These are phyloP conservation scores for Minunthozetes semirufus DNA, from an alignment of 2,888 invertebrate genomes.

Conservation along the genomic window DNA sequence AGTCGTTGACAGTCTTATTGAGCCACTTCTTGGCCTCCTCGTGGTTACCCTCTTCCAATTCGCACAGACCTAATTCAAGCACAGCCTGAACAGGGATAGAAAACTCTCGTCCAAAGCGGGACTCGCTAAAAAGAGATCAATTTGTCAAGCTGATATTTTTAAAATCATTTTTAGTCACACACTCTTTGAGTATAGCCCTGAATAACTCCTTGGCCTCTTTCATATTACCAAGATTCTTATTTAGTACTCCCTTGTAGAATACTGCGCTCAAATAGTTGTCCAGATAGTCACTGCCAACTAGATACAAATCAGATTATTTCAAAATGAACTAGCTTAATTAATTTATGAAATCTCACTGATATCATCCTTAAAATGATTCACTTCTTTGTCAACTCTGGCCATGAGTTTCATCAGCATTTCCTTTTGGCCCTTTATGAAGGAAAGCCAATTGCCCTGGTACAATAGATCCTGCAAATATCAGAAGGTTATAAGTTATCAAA, in stretches of 20 bases:
- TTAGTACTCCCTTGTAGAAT: constrained; percentile 30
- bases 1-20: constrained; percentile 33
- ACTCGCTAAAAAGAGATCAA: neutral
- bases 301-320: neutral
- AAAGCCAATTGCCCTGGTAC: neutral
- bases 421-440: neutral
- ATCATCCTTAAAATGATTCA: neutral
- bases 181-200: neutral
- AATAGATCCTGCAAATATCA: neutral
- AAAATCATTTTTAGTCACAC: neutral
- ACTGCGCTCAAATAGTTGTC: constrained; percentile 32
- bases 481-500: neutral
- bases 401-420: neutral
- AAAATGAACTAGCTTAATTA: too few species aligned
- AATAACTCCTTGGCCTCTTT: constrained; percentile 24
- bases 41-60: constrained; percentile 2
- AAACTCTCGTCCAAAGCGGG: constrained; percentile 7
- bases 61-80: constrained; percentile 35
- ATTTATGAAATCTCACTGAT: too few species aligned
- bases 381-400: neutral
- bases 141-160: neutral
- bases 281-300: neutral
- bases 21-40: constrained; percentile 36
- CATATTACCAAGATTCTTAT: neutral
- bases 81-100: constrained; percentile 32